Base-by-base conservation (phyloP, 2,113 vertebrate species). In the Synodontis membranacea region DNA sequence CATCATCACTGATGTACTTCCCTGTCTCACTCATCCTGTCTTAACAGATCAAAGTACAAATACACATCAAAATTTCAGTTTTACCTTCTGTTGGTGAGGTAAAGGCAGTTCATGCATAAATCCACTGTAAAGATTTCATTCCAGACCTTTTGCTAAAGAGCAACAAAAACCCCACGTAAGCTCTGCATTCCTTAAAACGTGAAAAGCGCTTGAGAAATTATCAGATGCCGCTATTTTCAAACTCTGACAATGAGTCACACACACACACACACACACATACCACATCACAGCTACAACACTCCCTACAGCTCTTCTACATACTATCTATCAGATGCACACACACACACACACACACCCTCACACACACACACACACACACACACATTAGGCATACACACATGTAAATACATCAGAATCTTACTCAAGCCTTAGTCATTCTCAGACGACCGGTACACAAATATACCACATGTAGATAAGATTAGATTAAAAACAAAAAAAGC, bases 171-270 rank as follows among this genome's bases (percentile, higher is more conserved):
- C 1, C 2, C 46, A 56, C 31, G 44, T 68, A 15, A 89, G 7
- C 21, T n/a, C 42, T 82, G 42, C 25, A 50, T n/a, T 76, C 80
- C 23, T 25, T 82, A 60, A 76, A 60, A 46, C 34, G 25, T 87
- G 48, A 88, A 76, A 90, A 84, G 80, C 60, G 68, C 44, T 15
- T 68, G 80, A 79, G 9, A 70, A 79, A 90, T 91, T 80, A 84
- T 91, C 88, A 89, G 89, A 92, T 87, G 70, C 72, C 64, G 72
- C 88, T 90, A 87, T 91, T 90, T 92, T 90, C 84, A 91, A 89
- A 92, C 84, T 91, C 81, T 89, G 78, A 88, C 90, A 88, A 88
- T 92, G 90, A 92, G 84, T 92, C 89, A 79, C 60, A 82, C 23
- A 58, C 68, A n/a, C 70, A 89, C 89, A 79, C 52, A 82, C 21